Conservation (phyloP, 1,140 invertebrate genomes). For the Araneus ventricosus region DNA sequence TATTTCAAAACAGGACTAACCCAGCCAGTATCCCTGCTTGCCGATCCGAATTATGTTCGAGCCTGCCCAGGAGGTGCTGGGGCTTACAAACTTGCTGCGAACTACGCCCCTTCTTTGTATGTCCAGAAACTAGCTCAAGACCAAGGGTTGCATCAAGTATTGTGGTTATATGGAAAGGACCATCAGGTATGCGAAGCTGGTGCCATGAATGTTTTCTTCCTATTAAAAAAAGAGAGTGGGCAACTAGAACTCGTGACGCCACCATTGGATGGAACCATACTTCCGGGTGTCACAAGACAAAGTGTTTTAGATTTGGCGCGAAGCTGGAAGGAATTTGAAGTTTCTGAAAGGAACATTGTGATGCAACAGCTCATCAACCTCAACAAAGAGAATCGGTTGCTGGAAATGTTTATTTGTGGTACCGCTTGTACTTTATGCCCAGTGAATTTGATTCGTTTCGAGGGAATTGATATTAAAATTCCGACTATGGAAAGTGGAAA, state of each 20-base stretch:
- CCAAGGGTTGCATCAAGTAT: conserved; percentile 94
- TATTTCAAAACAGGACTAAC: conserved; percentile 87
- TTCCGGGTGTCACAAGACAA: conserved; percentile 95
- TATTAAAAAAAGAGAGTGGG: conserved; percentile 95
- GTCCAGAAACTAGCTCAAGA: conserved; percentile 87
- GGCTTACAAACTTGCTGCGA: conserved; percentile 95
- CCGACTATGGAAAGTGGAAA: conserved; percentile 66
- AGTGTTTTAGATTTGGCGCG: conserved; percentile 90
- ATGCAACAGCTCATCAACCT: conserved; percentile 92
- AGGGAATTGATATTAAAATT: conserved; percentile 81
- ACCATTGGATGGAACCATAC: conserved; percentile 84
- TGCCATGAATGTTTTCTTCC: conserved; percentile 98
- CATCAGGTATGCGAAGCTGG: conserved; percentile 98
- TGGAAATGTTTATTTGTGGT: conserved; percentile 96
- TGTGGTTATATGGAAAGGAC: conserved; percentile 98
- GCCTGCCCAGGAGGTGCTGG: conserved; percentile 98
- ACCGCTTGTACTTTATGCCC: conserved; percentile 96
- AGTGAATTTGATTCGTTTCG: conserved; percentile 89
- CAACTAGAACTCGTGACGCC: conserved; percentile 83
- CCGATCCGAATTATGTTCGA: conserved; percentile 89
- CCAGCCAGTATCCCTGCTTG: conserved; percentile 89
- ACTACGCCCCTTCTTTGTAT: conserved; percentile 83
- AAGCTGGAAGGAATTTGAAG: conserved; percentile 92
- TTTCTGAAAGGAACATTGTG: conserved; percentile 90
- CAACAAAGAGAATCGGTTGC: conserved; percentile 88